Conservation (phyloP, 2,113 vertebrate species). For the Copsychus sechellarum region DNA sequence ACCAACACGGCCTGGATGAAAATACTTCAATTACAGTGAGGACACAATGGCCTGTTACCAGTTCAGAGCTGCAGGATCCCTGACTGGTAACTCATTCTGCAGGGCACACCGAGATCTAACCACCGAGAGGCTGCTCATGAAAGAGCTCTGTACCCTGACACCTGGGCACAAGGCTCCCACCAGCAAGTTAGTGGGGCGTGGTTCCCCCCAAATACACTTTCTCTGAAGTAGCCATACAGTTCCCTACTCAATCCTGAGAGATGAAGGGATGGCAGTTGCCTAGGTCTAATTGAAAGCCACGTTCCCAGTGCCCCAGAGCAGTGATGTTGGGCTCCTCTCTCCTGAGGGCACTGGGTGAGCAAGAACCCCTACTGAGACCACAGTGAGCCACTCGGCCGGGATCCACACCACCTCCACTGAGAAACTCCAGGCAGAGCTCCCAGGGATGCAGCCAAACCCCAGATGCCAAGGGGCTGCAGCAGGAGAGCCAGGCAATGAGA, state of each 20-base stretch:
- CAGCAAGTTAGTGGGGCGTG: not conserved
- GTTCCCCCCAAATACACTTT: not conserved
- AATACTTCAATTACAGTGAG: not conserved
- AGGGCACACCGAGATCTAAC: not conserved
- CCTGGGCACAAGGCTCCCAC: no score
- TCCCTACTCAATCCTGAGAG: not conserved
- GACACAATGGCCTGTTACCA: not conserved
- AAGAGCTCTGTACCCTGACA: accelerated
- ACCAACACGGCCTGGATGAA: not conserved
- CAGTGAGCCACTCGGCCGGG: not conserved
- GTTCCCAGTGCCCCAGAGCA: not conserved
- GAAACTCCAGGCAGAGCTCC: not conserved
- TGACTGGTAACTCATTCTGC: not conserved
- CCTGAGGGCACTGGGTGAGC: not conserved
- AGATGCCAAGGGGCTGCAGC: not conserved
- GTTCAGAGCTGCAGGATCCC: not conserved
- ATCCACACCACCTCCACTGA: not conserved
- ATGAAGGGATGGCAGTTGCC: not conserved
- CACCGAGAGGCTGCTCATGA: not conserved
- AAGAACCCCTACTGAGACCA: not conserved
- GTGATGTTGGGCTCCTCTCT: not conserved
- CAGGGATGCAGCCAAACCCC: not conserved
- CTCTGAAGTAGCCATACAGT: not conserved
- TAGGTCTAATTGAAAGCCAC: not conserved
- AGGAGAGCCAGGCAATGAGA: not conserved